Conservation (phyloP, 2,888 invertebrate genomes). For the Dynastes maya region DNA sequence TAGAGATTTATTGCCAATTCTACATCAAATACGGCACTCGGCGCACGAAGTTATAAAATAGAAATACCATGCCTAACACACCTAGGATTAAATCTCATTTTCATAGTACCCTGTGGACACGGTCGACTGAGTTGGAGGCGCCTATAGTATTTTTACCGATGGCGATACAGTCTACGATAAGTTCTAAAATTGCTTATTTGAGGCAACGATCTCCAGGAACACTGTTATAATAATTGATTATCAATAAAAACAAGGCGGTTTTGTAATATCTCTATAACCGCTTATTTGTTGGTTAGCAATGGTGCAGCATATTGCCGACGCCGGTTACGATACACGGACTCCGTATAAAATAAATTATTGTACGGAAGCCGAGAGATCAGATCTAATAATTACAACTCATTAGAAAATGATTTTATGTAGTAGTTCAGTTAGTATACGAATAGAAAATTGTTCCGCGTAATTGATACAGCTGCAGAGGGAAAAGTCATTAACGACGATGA, state of each 20-base stretch:
- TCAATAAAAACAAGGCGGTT: conserved; percentile 27
- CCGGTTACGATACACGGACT: neutral
- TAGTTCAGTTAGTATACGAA: too few relatives aligned
- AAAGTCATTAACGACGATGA: too few relatives aligned
- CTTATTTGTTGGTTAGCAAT: conserved; percentile 10
- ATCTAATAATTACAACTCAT: conserved; percentile 12
- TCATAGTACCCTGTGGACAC: conserved; percentile 10
- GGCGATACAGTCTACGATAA: conserved; percentile 8
- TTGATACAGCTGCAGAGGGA: too few relatives aligned
- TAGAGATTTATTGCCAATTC: too few relatives aligned
- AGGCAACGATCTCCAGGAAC: conserved; percentile 7
- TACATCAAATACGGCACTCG: too few relatives aligned
- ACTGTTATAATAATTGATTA: conserved; percentile 27
- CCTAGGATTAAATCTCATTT: conserved; percentile 26
- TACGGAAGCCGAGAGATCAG: conserved; percentile 12
- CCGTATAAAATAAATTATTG: neutral
- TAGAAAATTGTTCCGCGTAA: too few relatives aligned
- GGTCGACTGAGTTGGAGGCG: conserved; percentile 19
- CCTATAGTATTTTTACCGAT: conserved; percentile 20
- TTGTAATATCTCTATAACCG: neutral
- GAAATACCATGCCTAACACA: neutral
- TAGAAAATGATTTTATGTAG: neutral
- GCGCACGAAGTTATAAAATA: too few relatives aligned
- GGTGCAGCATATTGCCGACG: neutral
- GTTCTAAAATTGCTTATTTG: conserved; percentile 30